phyloP scores from a whole-genome alignment of 2,888 invertebrate genomes.

The Melieria crassipennis region DNA sequence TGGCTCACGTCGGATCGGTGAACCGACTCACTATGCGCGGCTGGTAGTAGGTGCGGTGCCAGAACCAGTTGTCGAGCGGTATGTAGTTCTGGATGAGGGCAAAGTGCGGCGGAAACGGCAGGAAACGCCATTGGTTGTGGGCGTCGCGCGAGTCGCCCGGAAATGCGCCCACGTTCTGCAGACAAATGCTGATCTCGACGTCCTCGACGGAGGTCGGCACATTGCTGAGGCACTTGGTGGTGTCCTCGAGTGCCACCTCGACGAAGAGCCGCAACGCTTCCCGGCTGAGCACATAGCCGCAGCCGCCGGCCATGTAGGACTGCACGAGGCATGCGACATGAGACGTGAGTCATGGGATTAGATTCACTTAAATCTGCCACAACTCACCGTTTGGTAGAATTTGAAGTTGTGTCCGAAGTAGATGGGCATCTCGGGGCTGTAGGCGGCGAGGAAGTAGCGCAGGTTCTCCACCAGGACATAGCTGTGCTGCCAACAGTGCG shows the following conservation, averaged over 20 bases:
- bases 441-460: slow-evolving; percentile 81
- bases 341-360: too few species aligned
- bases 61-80: slow-evolving; percentile 81
- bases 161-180: slow-evolving; percentile 82
- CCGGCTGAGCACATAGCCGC: slow-evolving; percentile 90
- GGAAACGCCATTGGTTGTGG: slow-evolving; percentile 85
- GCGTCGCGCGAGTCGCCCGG: slow-evolving; percentile 91
- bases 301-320: slow-evolving; percentile 86
- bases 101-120: slow-evolving; percentile 90
- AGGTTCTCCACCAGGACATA: slow-evolving; percentile 89
- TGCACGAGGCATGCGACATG: slow-evolving; percentile 44
- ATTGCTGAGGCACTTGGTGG: slow-evolving; percentile 66
- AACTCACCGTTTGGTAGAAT: slow-evolving; percentile 53
- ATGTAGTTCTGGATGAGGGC: slow-evolving; percentile 87
- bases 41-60: slow-evolving; percentile 91
- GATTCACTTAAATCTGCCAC: too few species aligned
- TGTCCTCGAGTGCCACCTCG: slow-evolving; percentile 74
- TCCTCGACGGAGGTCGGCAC: slow-evolving; percentile 66
- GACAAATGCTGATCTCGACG: slow-evolving; percentile 70
- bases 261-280: slow-evolving; percentile 78
- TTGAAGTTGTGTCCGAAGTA: slow-evolving; percentile 84
- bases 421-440: slow-evolving; percentile 76
- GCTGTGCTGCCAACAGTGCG: slow-evolving; percentile 11
- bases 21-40: slow-evolving; percentile 71
- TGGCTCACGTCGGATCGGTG: not conserved